These are phyloP conservation scores for Epistrophe grossulariae DNA, from an alignment of 2,888 invertebrate genomes.

Conservation along the genomic window DNA sequence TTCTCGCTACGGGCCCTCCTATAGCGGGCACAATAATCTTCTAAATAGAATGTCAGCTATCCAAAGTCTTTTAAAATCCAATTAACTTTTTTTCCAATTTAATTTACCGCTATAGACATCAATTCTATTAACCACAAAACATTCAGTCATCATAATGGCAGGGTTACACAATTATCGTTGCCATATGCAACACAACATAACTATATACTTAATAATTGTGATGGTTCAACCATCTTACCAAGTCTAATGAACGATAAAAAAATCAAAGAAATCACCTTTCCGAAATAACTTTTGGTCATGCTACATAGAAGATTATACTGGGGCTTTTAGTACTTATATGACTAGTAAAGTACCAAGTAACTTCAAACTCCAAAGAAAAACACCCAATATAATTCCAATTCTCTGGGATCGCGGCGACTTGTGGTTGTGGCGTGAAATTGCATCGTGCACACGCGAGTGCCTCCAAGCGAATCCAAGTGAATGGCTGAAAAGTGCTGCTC, in stretches of 20 bases:
- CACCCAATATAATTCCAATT: slow-evolving; percentile 60
- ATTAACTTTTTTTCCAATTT: slow-evolving; percentile 7
- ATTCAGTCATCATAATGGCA: slow-evolving; percentile 15
- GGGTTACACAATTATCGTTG: slow-evolving; percentile 27
- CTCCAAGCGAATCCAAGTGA: slow-evolving; percentile 71
- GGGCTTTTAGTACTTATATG: not conserved
- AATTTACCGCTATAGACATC: slow-evolving; percentile 3
- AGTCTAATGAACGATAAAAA: slow-evolving; percentile 67
- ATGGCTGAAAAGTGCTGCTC: slow-evolving; percentile 40
- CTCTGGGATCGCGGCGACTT: slow-evolving; percentile 32
- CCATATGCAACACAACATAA: slow-evolving; percentile 5
- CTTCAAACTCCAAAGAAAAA: slow-evolving; percentile 26
- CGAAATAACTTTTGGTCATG: slow-evolving; percentile 72
- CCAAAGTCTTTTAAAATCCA: slow-evolving; percentile 8
- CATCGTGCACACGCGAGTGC: slow-evolving; percentile 71
- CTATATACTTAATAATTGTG: slow-evolving; percentile 1
- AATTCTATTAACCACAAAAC: slow-evolving; percentile 35
- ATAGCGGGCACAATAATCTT: not conserved
- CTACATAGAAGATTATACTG: slow-evolving; percentile 57
- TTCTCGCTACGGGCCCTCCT: not conserved
- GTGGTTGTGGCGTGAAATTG: slow-evolving; percentile 66
- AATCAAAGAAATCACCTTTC: slow-evolving; percentile 67
- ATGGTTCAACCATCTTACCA: slow-evolving; percentile 52
- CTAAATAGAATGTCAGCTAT: not conserved
- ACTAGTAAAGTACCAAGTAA: not conserved